Evolutionary conservation across 2,113 vertebrate genomes (phyloP), one percentile per base, ranked within the genome.

Genomic region (Mungos mungo): DNA sequence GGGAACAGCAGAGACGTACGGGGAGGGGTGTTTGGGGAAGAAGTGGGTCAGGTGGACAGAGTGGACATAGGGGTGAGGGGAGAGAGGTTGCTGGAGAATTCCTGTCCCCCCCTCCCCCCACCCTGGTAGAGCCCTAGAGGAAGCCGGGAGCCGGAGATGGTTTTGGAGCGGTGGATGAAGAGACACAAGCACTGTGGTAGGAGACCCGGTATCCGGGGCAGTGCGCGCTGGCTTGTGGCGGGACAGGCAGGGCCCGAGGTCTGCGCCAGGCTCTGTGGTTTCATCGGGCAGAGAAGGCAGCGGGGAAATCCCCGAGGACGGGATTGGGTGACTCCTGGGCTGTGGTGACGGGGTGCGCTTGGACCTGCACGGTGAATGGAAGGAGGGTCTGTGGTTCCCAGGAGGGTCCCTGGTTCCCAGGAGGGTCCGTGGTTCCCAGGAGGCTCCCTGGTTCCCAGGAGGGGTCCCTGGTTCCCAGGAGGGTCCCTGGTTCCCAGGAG

Each of bases 271-370:
- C 7, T 14, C 7, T 14, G 23, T 27, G 71, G 71, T 41, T 41
- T 27, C 5, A 27, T 41, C 10, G 11, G 38, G 71, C 3, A 5
- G 71, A 74, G 21, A 41, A 1, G 35, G 38, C 71, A 14, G 3
- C 11, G 5, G 13, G 23, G 25, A 9, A 13, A 14, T 2, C 3
- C 3, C 27, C 2, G 0, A 45, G 4, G 38, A 50, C 60, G 50
- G 69, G 21, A 27, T 13, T 33, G 47, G 45, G 33, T 10, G 81
- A 80, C 27, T 69, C 19, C 45, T 69, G 38, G n/a, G 45, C 27
- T 0, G 2, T 52, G 57, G 35, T 15, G 9, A 57, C 33, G 13
- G 7, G 33, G 47, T 52, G 5, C 21, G 0, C 66, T 19, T 38
- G 50, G 15, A 60, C 71, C 52, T 38, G 33, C 41, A 83, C 47